phyloP scores from a whole-genome alignment of 2,888 invertebrate species.

The Acanthosepion esculentum region DNA sequence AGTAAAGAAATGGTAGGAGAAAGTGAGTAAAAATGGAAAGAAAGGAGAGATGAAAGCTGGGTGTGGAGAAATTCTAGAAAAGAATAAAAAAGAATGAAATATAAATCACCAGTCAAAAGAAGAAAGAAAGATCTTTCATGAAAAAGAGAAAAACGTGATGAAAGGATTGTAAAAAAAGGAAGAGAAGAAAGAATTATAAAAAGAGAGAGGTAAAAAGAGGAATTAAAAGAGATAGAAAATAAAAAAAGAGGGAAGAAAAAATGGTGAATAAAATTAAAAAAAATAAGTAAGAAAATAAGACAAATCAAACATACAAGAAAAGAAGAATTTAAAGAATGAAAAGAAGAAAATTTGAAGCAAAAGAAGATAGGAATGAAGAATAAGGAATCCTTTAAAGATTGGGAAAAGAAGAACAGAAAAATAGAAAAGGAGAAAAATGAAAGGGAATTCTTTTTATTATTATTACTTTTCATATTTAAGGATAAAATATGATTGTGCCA shows the following conservation, averaged over 20 bases:
- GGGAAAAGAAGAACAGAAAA: no score
- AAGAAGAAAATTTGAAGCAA: no score
- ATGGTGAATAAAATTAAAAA: background rate
- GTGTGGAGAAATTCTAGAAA: background rate
- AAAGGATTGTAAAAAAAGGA: background rate
- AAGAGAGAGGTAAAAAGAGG: background rate
- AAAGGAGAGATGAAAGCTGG: background rate
- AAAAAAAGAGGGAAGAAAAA: background rate
- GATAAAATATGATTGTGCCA: constrained; percentile 33
- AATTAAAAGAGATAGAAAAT: background rate
- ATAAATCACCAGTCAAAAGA: background rate
- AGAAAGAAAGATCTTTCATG: background rate
- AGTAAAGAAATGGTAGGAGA: background rate
- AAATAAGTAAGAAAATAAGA: no score
- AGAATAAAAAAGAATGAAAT: background rate
- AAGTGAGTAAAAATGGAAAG: background rate
- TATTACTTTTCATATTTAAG: background rate
- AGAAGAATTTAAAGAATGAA: no score
- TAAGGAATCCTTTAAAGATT: no score
- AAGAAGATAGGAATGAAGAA: no score
- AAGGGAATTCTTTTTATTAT: background rate
- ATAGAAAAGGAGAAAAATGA: background rate
- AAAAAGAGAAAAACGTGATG: background rate
- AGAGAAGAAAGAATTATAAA: background rate
- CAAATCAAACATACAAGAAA: no score